These are phyloP conservation scores for Leucophenga varia DNA, from an alignment of 1,140 invertebrate species.

Conservation along the genomic window DNA sequence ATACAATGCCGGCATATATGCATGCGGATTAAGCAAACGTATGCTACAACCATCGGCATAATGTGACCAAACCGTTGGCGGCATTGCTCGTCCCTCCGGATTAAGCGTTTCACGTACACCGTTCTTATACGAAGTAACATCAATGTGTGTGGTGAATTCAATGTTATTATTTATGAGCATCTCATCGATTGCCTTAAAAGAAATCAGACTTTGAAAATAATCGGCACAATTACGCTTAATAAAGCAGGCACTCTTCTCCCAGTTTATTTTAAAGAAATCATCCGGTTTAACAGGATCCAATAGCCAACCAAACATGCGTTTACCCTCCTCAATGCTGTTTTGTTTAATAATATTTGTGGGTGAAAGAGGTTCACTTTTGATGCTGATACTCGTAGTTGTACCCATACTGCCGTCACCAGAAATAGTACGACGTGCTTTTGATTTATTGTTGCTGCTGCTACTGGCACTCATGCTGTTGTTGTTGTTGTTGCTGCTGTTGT, in stretches of 20 bases:
- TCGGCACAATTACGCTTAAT: conserved; percentile 66
- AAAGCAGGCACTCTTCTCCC: conserved; percentile 80
- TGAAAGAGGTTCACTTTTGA: too few species aligned
- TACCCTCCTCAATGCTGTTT: conserved; percentile 62
- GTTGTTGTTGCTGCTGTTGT: too few species aligned
- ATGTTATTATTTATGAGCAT: conserved; percentile 76
- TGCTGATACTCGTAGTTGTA: too few species aligned
- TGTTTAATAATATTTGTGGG: too few species aligned
- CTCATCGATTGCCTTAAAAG: conserved; percentile 73
- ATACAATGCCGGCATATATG: conserved; percentile 70
- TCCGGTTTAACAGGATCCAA: conserved; percentile 66
- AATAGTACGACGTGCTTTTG: too few species aligned
- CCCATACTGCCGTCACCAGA: too few species aligned
- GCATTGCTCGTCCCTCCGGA: conserved; percentile 70
- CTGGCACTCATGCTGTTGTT: too few species aligned
- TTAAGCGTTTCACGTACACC: conserved; percentile 81
- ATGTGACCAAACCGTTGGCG: conserved; percentile 87
- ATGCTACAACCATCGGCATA: conserved; percentile 89
- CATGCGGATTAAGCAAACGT: conserved; percentile 91
- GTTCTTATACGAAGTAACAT: conserved; percentile 84
- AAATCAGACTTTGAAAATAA: conserved; percentile 76
- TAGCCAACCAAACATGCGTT: conserved; percentile 69
- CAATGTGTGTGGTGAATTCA: conserved; percentile 83
- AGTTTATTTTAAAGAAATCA: conserved; percentile 68
- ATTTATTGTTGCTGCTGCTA: too few species aligned